These are phyloP conservation scores for Botia kubotai DNA, from an alignment of 2,797 vertebrate genomes.

Conservation along the genomic window DNA sequence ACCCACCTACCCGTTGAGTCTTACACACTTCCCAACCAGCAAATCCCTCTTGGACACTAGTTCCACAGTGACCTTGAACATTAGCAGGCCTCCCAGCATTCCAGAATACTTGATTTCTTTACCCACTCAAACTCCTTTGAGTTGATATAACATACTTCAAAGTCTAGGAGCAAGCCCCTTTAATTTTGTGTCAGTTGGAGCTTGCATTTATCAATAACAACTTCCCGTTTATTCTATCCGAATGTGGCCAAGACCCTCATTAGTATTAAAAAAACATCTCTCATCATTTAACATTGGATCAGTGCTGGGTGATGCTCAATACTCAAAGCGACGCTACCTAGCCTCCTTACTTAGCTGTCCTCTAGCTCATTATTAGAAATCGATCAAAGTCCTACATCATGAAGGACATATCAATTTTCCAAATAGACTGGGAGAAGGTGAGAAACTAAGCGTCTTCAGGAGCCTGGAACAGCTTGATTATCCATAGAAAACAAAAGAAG, in stretches of 20 bases:
- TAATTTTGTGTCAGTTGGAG: conserved; percentile 27
- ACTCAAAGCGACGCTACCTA: neutral
- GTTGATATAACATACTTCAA: conserved; percentile 36
- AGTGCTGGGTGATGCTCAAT: neutral
- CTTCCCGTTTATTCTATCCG: conserved; percentile 6
- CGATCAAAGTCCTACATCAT: neutral
- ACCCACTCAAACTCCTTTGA: conserved; percentile 35
- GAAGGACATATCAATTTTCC: neutral
- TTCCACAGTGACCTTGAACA: conserved; percentile 58
- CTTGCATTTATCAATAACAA: conserved; percentile 16
- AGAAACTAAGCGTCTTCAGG: neutral
- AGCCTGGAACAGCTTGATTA: no score
- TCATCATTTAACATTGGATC: neutral
- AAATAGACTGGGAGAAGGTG: neutral
- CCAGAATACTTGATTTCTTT: conserved; percentile 36
- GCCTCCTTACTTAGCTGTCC: neutral
- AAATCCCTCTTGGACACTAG: conserved; percentile 51
- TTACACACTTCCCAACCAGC: conserved; percentile 62
- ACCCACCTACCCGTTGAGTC: conserved; percentile 67
- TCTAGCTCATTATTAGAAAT: neutral
- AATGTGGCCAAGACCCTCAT: neutral
- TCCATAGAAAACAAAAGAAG: no score
- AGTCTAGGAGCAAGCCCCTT: conserved; percentile 12
- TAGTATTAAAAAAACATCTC: neutral
- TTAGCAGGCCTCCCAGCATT: conserved; percentile 39